Conservation (phyloP, 2,888 invertebrate genomes). For the Lasiommata megera region DNA sequence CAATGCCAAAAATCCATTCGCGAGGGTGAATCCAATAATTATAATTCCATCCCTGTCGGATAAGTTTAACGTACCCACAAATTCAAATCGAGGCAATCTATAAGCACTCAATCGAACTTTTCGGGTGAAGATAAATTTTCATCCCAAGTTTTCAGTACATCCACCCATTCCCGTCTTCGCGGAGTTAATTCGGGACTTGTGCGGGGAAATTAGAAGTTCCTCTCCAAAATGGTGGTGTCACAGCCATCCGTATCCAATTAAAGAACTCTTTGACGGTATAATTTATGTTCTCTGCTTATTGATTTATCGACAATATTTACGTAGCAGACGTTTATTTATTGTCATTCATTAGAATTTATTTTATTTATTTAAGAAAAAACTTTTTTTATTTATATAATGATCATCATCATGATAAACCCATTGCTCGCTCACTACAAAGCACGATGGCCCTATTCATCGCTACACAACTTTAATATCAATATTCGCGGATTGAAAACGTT, state of each 20-base stretch:
- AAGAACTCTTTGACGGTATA: conserved; percentile 10
- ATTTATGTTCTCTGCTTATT: neutral
- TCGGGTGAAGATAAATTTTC: conserved; percentile 41
- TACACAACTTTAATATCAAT: too few species aligned
- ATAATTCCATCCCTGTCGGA: conserved; percentile 34
- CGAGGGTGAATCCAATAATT: conserved; percentile 31
- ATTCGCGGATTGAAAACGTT: too few species aligned
- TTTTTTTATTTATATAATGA: too few species aligned
- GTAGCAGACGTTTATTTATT: neutral
- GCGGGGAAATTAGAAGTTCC: conserved; percentile 32
- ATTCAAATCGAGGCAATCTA: conserved; percentile 36
- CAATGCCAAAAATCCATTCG: neutral
- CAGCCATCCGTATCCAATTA: conserved; percentile 36
- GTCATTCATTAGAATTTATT: neutral
- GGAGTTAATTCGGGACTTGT: conserved; percentile 40
- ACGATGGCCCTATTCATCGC: too few species aligned
- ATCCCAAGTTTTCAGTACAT: conserved; percentile 41
- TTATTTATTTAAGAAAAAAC: too few species aligned
- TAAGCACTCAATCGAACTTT: conserved; percentile 42
- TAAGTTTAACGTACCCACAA: conserved; percentile 34
- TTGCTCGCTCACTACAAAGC: too few species aligned
- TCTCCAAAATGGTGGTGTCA: conserved; percentile 34
- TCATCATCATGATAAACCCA: too few species aligned
- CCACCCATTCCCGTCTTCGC: conserved; percentile 37
- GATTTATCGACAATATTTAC: neutral